Evolutionary conservation across 2,797 vertebrate species (phyloP).

Genomic region (Acanthornis magna): DNA sequence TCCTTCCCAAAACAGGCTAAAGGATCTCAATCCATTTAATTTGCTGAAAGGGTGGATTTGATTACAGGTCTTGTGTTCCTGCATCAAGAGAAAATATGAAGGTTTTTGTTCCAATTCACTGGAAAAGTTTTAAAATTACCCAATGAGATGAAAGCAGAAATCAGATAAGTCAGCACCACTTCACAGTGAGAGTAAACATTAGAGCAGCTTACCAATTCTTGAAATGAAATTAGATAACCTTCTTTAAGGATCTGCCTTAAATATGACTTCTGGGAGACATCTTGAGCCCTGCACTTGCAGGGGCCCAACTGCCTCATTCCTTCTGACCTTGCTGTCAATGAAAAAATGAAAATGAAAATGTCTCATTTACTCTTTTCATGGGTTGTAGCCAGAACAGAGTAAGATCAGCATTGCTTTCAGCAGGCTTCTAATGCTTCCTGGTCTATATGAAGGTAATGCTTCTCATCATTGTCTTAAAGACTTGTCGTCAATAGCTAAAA

Average conservation of each 20-base stretch:
- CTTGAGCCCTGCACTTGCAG: background rate
- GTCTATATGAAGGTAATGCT: background rate
- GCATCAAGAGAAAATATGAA: background rate
- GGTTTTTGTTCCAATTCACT: background rate
- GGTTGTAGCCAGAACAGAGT: background rate
- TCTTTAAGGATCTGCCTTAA: background rate
- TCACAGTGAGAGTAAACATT: background rate
- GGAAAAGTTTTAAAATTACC: background rate
- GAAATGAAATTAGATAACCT: background rate
- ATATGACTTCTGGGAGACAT: background rate
- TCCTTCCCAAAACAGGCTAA: background rate
- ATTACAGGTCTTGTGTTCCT: background rate
- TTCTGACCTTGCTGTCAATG: background rate
- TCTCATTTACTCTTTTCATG: background rate
- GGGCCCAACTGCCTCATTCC: accelerated
- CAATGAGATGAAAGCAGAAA: background rate
- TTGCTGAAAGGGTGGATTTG: background rate
- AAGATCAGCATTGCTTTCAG: background rate
- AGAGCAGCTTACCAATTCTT: background rate
- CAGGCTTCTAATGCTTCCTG: background rate
- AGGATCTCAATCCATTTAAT: background rate
- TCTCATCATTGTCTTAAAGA: background rate
- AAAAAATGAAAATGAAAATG: background rate
- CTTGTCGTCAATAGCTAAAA: background rate
- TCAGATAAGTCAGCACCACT: background rate